A percentile compares a stretch with the other conserved stretches of the same genome.
Conservation (phyloP, 1,140 invertebrate species). For the Nasonia vitripennis region DNA sequence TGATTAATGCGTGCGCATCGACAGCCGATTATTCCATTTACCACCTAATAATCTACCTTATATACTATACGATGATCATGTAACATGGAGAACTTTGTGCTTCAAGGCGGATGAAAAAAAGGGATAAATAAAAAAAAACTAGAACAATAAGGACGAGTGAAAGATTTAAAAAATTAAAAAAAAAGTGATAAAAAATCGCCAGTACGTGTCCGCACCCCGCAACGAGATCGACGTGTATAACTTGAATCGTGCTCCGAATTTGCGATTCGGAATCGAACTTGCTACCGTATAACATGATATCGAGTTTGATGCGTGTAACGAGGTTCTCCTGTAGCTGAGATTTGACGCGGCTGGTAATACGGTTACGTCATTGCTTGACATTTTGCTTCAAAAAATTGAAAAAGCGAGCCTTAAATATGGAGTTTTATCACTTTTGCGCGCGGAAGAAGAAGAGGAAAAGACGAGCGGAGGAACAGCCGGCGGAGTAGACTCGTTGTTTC, state of each 20-base stretch:
- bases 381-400: not conserved
- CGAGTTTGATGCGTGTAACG: not conserved
- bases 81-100: not conserved
- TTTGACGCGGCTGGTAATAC: too few relatives aligned
- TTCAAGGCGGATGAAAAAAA: not conserved
- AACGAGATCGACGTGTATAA: conserved; percentile 17
- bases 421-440: not conserved
- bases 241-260: conserved; percentile 23
- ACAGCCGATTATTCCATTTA: not conserved
- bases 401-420: not conserved
- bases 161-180: conserved; percentile 31
- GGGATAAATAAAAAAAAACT: not conserved
- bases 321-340: not conserved
- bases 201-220: conserved; percentile 10
- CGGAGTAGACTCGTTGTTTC: conserved; percentile 58
- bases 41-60: not conserved
- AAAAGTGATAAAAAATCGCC: conserved; percentile 14
- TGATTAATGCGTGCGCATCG: not conserved
- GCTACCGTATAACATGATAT: not conserved
- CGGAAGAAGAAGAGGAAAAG: conserved; percentile 43
- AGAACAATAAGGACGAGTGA: conserved; percentile 40
- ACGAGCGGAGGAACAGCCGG: conserved; percentile 32
- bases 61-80: not conserved
- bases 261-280: conserved; percentile 19
- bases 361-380: not conserved